Evolutionary conservation across 2,888 invertebrate species (phyloP), one percentile per base, ranked within the genome.

Genomic region (Altica lythri): DNA sequence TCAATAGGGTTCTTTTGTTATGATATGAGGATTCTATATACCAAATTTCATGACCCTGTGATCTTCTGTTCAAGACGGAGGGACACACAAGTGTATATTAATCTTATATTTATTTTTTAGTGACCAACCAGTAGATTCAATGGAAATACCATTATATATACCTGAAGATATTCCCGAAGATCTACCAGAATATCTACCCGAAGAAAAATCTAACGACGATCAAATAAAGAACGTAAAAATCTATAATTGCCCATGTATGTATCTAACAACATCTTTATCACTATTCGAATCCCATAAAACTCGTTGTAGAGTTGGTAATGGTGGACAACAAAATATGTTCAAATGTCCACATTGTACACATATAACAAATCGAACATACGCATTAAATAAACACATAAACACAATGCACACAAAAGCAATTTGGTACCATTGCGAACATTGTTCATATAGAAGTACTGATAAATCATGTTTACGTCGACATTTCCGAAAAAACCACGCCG

Each of bases 361-460:
- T 38, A 47, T 58, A 1, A 59, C 61, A 1, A 54, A 52, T 14
- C 54, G 57, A 14, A 42, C 51, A 0, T 61, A 61, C 37, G 56
- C 59, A 2, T 30, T 64, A 6, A 59, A 49, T 25, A 59, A 61
- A 30, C 63, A 65, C 53, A 59, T 65, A 29, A 62, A 63, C 35
- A 59, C 60, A 8, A 59, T 60, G 52, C 65, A 63, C 38, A 63
- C 61, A 4, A 62, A 57, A 37, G 42, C 61, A 4, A 25, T 52
- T 12, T 62, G 60, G 60, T 66, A 62, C 49, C 40, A 60, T 2
- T 70, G 70, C 27, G 54, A 57, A 1, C 50, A 44, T 16, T 67
- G 67, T 18, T 53, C 57, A 2, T 67, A 63, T 40, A 60, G 61
- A 30, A 64, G 61, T n/a, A 64, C 60, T 22, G 63, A 63, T 25